A percentile compares a stretch with the other conserved stretches of the same genome.
phyloP scores from a whole-genome alignment of 2,888 invertebrate species.

The Bellardia pandia region DNA sequence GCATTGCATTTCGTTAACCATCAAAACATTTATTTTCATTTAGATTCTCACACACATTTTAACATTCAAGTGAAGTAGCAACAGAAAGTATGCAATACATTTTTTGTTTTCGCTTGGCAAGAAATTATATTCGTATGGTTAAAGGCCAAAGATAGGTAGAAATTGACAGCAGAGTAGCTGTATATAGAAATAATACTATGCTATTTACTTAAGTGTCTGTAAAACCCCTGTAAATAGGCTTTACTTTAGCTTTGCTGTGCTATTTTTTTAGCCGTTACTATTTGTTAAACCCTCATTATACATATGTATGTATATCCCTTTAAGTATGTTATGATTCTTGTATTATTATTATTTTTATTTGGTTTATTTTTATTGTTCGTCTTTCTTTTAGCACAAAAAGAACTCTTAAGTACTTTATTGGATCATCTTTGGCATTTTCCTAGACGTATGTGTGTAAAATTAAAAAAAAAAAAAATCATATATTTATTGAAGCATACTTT shows the following conservation, averaged over 20 bases:
- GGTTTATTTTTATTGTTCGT: slow-evolving; percentile 30
- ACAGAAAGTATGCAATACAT: slow-evolving; percentile 56
- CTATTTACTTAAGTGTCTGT: too few species aligned
- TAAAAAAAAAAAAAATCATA: background rate
- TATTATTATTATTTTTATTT: slow-evolving; percentile 44
- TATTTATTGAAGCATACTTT: slow-evolving; percentile 66
- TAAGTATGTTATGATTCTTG: slow-evolving; percentile 76
- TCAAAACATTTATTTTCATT: slow-evolving; percentile 73
- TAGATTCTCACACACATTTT: slow-evolving; percentile 25
- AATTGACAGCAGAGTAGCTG: background rate
- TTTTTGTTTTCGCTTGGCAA: slow-evolving; percentile 3
- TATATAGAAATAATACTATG: background rate
- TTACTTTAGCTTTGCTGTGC: background rate
- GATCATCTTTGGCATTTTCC: slow-evolving; percentile 77
- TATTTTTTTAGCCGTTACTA: slow-evolving; percentile 23
- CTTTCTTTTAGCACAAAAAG: slow-evolving; percentile 23
- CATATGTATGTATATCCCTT: slow-evolving; percentile 52
- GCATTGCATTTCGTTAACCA: slow-evolving; percentile 74
- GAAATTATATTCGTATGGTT: background rate
- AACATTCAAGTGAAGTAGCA: background rate
- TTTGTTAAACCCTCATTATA: background rate
- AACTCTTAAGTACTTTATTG: slow-evolving; percentile 80
- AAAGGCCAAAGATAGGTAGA: background rate
- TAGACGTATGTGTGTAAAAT: slow-evolving; percentile 52
- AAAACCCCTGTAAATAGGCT: background rate